These are phyloP conservation scores for Philopedon plagiatum DNA, from an alignment of 2,888 invertebrate genomes.

Conservation along the genomic window DNA sequence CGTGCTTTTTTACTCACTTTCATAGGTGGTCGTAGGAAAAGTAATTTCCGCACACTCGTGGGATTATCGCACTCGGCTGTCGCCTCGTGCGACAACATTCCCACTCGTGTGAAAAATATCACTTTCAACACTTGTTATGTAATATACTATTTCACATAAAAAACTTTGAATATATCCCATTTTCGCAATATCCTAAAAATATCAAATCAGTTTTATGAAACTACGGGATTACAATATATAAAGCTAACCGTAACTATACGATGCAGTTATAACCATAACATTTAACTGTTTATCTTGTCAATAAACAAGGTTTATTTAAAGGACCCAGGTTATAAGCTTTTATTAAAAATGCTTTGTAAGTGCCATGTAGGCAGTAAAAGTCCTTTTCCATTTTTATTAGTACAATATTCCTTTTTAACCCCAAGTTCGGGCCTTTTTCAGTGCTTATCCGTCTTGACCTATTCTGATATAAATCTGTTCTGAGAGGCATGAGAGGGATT, in stretches of 20 bases:
- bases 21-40: too few relatives aligned
- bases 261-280: not conserved
- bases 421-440: slow-evolving; percentile 2
- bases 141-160: too few relatives aligned
- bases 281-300: not conserved
- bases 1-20: too few relatives aligned
- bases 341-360: slow-evolving; percentile 15
- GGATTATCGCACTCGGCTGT: too few relatives aligned
- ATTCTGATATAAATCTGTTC: slow-evolving; percentile 6
- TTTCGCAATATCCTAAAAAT: too few relatives aligned
- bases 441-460: slow-evolving; percentile 14
- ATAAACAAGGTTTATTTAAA: slow-evolving; percentile 5
- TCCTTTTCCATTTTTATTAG: slow-evolving; percentile 15
- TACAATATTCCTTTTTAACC: slow-evolving; percentile 11
- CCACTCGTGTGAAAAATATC: too few relatives aligned
- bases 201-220: too few relatives aligned
- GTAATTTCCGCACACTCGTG: too few relatives aligned
- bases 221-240: not conserved
- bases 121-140: too few relatives aligned
- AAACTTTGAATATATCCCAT: too few relatives aligned
- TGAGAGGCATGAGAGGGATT: not conserved
- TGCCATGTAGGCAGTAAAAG: slow-evolving; percentile 11
- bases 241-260: not conserved
- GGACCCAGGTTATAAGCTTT: not conserved
- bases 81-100: too few relatives aligned